Conservation (phyloP, 2,113 vertebrate species). For the Mustela nigripes region DNA sequence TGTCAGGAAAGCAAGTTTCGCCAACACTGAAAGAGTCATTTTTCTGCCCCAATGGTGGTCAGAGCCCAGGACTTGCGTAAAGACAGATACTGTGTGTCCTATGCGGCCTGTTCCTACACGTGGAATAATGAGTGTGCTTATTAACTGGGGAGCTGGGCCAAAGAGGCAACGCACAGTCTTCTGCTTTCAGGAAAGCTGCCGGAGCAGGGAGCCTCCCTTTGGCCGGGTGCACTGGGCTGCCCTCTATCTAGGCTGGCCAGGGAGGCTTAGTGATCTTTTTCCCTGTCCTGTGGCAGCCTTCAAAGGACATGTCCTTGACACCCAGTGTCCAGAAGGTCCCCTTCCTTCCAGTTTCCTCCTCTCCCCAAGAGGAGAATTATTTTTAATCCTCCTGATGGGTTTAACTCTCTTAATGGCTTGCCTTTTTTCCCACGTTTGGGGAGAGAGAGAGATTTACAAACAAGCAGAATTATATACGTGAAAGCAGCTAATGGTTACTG, state of each 20-base stretch:
- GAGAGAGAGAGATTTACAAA: neutral
- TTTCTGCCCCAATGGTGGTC: fast-evolving
- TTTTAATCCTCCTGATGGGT: neutral
- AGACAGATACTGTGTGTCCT: fast-evolving
- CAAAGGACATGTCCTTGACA: neutral
- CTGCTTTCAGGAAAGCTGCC: neutral
- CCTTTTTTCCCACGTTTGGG: neutral
- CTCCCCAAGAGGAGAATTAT: neutral
- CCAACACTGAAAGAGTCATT: neutral
- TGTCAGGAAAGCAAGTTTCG: fast-evolving
- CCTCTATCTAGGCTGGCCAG: neutral
- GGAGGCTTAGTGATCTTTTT: neutral
- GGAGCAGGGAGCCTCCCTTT: too few species aligned
- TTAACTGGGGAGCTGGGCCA: too few species aligned
- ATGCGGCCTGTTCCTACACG: fast-evolving
- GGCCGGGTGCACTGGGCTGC: neutral
- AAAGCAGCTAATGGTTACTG: too few species aligned
- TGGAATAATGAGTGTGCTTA: neutral
- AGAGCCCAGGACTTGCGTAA: neutral
- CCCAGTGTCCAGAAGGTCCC: neutral
- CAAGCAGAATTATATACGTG: too few species aligned
- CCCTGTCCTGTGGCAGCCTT: neutral
- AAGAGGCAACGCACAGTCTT: neutral
- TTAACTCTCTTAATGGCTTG: neutral
- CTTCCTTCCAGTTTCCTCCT: neutral